phyloP scores from a whole-genome alignment of 35 echinoderm and acorn worm genomes.

The Ophioderma brevispina region DNA sequence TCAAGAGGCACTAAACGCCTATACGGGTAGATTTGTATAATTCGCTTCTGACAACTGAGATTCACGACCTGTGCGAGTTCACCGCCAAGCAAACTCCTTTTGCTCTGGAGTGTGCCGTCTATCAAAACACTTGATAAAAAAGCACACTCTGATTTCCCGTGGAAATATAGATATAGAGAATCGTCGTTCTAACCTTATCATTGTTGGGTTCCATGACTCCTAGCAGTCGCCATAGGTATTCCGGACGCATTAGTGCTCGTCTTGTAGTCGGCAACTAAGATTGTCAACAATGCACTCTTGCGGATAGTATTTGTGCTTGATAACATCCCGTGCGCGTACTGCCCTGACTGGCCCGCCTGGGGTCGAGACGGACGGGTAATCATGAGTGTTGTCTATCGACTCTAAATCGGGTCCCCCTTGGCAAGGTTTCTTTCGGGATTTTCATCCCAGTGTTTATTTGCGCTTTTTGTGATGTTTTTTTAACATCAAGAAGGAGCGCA shows the following conservation, averaged over 20 bases:
- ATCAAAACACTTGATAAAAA: too few relatives aligned
- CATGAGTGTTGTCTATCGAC: neutral
- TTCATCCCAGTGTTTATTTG: neutral
- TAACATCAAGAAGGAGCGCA: slow-evolving; percentile 50
- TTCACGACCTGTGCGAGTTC: too few relatives aligned
- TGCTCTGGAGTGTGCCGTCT: too few relatives aligned
- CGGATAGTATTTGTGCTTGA: slow-evolving; percentile 47
- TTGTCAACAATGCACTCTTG: slow-evolving; percentile 54
- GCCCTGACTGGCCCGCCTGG: neutral
- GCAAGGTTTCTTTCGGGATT: neutral
- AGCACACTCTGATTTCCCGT: too few relatives aligned
- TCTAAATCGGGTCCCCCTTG: neutral
- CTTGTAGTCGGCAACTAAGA: slow-evolving; percentile 53
- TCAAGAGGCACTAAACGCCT: too few relatives aligned
- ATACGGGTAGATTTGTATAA: too few relatives aligned
- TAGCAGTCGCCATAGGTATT: slow-evolving; percentile 41
- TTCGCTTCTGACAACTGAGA: too few relatives aligned
- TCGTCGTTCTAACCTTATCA: slow-evolving; percentile 39
- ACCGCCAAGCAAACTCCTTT: too few relatives aligned
- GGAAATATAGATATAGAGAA: too few relatives aligned
- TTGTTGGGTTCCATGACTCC: slow-evolving; percentile 48
- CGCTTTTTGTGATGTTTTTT: slow-evolving; percentile 24
- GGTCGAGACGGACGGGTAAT: slow-evolving; percentile 13
- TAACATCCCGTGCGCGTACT: slow-evolving; percentile 11
- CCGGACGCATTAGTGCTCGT: slow-evolving; percentile 42